Evolutionary conservation across 2,113 vertebrate genomes (phyloP).

Genomic region (Cebus imitator): DNA sequence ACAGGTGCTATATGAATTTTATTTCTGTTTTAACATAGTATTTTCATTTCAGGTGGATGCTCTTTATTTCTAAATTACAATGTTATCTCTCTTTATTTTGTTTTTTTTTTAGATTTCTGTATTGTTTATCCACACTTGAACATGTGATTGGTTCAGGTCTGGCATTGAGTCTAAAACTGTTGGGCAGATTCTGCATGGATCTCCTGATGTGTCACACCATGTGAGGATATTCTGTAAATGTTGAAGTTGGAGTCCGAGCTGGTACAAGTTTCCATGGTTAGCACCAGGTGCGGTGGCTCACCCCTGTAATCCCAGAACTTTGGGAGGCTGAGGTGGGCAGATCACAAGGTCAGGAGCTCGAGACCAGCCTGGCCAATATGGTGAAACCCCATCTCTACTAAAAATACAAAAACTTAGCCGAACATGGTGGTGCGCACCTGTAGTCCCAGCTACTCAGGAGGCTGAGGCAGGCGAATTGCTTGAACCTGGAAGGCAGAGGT

Average conservation of each 20-base stretch:
- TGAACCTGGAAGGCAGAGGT: no score
- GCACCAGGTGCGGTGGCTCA: no score
- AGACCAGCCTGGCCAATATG: no score
- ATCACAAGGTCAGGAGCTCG: no score
- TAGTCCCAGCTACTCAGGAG: no score
- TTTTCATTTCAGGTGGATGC: background rate
- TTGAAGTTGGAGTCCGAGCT: background rate
- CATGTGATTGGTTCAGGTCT: background rate
- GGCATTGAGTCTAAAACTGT: background rate
- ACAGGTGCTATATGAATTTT: background rate
- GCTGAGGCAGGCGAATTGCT: no score
- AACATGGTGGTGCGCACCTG: no score
- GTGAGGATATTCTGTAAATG: background rate
- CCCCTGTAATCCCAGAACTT: no score
- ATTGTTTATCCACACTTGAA: background rate
- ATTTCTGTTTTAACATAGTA: conserved; percentile 17
- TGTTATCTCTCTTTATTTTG: background rate
- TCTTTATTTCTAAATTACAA: conserved; percentile 28
- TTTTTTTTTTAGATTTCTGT: background rate
- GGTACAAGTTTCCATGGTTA: background rate
- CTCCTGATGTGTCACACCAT: background rate
- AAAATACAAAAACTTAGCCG: no score
- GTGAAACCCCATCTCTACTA: no score
- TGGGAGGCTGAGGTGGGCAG: no score
- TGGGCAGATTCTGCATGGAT: background rate